These are phyloP conservation scores for Astyanax mexicanus DNA, from an alignment of 2,797 vertebrate genomes.

Conservation along the genomic window DNA sequence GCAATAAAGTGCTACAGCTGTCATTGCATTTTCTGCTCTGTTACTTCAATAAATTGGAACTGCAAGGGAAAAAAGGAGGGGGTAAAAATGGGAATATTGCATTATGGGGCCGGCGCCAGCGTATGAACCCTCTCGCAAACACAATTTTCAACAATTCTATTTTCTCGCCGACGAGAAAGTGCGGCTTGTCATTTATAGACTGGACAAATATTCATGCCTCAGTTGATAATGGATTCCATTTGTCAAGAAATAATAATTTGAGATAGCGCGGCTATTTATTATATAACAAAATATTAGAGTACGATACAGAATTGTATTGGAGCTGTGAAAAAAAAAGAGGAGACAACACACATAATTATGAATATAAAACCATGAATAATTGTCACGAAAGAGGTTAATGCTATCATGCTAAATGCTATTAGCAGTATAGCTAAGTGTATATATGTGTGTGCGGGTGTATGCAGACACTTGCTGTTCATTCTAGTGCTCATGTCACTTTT, in stretches of 20 bases:
- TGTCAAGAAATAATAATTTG: conserved; percentile 76
- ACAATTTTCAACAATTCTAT: conserved; percentile 85
- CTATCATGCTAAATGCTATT: no score
- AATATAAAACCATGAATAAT: conserved; percentile 53
- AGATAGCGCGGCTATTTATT: conserved; percentile 53
- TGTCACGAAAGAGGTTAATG: conserved; percentile 46
- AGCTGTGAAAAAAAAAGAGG: conserved; percentile 14
- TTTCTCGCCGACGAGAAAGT: conserved; percentile 84
- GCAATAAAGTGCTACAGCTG: conserved; percentile 99
- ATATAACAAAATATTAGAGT: conserved; percentile 54
- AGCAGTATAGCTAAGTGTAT: conserved; percentile 16
- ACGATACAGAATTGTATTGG: conserved; percentile 34
- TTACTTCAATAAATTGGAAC: conserved; percentile 99
- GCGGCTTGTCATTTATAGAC: conserved; percentile 87
- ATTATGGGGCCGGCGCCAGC: conserved; percentile 79
- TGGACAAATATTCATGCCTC: conserved; percentile 88
- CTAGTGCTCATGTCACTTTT: background rate
- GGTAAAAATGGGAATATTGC: conserved; percentile 87
- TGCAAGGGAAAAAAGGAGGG: conserved; percentile 69
- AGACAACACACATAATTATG: conserved; percentile 39
- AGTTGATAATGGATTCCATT: conserved; percentile 78
- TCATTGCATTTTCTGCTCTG: conserved; percentile 99
- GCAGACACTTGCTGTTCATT: background rate
- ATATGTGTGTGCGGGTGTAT: background rate
- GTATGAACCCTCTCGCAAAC: conserved; percentile 83